phyloP scores from a whole-genome alignment of 2,113 vertebrate species.

The Tylochromis polylepis region DNA sequence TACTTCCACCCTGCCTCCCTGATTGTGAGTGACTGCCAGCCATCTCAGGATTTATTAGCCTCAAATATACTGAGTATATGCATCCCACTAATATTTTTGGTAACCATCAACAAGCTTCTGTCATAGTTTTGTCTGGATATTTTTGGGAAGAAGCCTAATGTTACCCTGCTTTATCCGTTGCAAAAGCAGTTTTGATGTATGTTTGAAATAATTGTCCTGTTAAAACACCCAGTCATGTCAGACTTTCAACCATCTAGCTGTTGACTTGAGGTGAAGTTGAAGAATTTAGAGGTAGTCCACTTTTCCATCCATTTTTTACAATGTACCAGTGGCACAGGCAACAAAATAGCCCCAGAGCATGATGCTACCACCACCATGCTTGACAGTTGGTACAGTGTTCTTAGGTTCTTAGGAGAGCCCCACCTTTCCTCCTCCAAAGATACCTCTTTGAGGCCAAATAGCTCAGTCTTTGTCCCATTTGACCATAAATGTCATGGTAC shows the following conservation, averaged over 20 bases:
- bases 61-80: background rate
- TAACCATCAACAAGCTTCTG: background rate
- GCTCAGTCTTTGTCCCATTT: background rate
- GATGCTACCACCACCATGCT: background rate
- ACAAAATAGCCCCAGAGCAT: background rate
- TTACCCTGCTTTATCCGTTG: accelerated
- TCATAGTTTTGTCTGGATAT: background rate
- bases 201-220: background rate
- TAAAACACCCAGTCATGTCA: background rate
- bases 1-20: background rate
- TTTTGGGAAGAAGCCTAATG: background rate
- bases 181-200: background rate
- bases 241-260: background rate
- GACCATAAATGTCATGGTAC: too few relatives aligned
- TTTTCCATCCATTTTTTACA: accelerated
- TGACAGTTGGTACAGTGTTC: background rate
- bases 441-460: too few relatives aligned
- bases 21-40: background rate
- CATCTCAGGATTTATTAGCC: background rate
- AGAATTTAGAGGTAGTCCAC: background rate
- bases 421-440: background rate
- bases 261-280: background rate
- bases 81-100: background rate
- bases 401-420: background rate
- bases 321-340: background rate